phyloP scores from a whole-genome alignment of 2,797 vertebrate genomes.

The Enteromius argenteus region DNA sequence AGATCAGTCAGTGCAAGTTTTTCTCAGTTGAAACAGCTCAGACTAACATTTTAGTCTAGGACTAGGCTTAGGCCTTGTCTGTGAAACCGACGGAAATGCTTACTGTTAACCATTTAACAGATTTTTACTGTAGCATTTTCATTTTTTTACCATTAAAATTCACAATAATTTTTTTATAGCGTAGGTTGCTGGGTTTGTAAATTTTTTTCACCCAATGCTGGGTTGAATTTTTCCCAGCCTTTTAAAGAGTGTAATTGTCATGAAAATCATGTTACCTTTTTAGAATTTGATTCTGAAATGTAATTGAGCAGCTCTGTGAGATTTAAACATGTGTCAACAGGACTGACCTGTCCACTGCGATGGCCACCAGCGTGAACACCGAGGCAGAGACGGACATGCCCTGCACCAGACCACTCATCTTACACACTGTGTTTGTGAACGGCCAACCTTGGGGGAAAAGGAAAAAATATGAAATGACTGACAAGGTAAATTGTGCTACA shows the following conservation, averaged over 20 bases:
- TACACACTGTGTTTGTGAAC: constrained; percentile 79
- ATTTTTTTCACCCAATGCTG: no score
- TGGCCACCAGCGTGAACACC: constrained; percentile 84
- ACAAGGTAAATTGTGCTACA: neutral
- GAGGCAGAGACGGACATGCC: constrained; percentile 83
- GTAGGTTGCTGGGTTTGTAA: no score
- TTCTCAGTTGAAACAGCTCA: no score
- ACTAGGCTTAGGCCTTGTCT: no score
- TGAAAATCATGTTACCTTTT: neutral
- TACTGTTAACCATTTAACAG: no score
- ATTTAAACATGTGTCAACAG: neutral
- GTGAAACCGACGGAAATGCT: no score
- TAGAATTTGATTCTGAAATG: neutral
- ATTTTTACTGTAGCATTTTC: no score
- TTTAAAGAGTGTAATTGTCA: neutral
- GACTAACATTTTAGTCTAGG: no score
- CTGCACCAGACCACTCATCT: constrained; percentile 84
- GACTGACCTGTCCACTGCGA: constrained; percentile 83
- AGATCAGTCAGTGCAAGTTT: no score
- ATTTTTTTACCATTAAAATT: no score
- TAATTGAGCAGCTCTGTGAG: neutral
- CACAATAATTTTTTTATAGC: no score
- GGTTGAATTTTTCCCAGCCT: no score
- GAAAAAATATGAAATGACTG: constrained; percentile 1
- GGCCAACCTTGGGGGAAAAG: constrained; percentile 79